Evolutionary conservation across 2,888 invertebrate species (phyloP), one percentile per base, ranked within the genome.

Genomic region (Byasa hedistus): DNA sequence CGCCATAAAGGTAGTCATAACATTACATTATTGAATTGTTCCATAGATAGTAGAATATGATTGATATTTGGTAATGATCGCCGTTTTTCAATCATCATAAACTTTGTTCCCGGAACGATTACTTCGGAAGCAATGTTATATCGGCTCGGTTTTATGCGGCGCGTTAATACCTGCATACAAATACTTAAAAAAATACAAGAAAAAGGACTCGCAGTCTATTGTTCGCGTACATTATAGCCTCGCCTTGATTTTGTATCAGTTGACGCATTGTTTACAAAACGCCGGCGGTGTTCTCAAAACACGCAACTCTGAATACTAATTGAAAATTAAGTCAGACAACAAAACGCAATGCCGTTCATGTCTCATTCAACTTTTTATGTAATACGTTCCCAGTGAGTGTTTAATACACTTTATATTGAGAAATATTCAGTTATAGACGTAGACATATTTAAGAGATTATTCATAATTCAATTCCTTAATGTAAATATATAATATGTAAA

Each of bases 221-320:
- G 85, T 84, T 81, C 71, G 59, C 65, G 52, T 60, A 61, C 66
- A 62, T 69, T 69, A 71, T 68, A 64, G 69, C 73, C 70, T 69
- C 77, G 76, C 79, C 75, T 82, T 73, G 73, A 77, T 81, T 78
- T 77, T 71, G 77, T 70, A 70, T 70, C 76, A 74, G 79, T 75
- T 75, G 77, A 75, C 73, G 77, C 71, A 71, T 72, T 71, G 69
- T 73, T 73, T 74, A 74, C 73, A 69, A 70, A 71, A 72, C 69
- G 69, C 69, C 59, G 66, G 69, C 68, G 69, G 68, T 69, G 69
- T 69, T 71, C 63, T 68, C 65, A 69, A 68, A 70, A 54, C 57
- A 69, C 64, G 64, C 66, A 54, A 70, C 66, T 71, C 66, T 68
- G 80, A 76, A 78, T 83, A 79, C 78, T 79, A 82, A 79, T 75